Evolutionary conservation across 2,113 vertebrate genomes (phyloP).

Genomic region (Neolamprologus ventralis): DNA sequence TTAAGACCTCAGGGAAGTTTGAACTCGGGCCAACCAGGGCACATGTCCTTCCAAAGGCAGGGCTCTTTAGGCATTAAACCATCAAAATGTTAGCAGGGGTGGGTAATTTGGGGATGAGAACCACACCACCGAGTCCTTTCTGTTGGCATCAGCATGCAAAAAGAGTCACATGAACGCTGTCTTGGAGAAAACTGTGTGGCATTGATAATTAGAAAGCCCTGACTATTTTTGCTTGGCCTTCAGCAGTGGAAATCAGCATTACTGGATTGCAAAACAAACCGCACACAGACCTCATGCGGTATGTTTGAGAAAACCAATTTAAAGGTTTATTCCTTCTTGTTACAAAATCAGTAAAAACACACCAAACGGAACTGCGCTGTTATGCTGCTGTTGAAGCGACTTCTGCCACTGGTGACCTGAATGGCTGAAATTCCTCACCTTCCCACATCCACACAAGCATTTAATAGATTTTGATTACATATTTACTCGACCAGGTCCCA

Average conservation of each 20-base stretch:
- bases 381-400: not conserved
- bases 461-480: slow-evolving; percentile 3
- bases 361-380: not conserved
- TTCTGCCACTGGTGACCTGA: not conserved
- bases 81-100: slow-evolving; percentile 40
- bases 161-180: slow-evolving; percentile 39
- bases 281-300: not conserved
- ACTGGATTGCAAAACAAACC: slow-evolving; percentile 6
- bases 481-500: not conserved
- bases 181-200: slow-evolving; percentile 35
- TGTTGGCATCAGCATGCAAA: slow-evolving; percentile 5
- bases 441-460: not conserved
- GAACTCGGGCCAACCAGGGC: slow-evolving; percentile 21
- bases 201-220: slow-evolving; percentile 53
- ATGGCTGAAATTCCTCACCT: slow-evolving; percentile 1
- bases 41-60: slow-evolving; percentile 33
- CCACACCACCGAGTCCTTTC: slow-evolving; percentile 10
- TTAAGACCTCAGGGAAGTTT: slow-evolving; percentile 8
- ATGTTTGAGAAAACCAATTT: not conserved
- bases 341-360: not conserved
- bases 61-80: slow-evolving; percentile 40
- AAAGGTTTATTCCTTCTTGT: not conserved
- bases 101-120: slow-evolving; percentile 31
- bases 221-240: slow-evolving; percentile 28
- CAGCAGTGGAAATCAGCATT: slow-evolving; percentile 28